Conservation (phyloP, 2,888 invertebrate genomes). For the Electrophaes corylata region DNA sequence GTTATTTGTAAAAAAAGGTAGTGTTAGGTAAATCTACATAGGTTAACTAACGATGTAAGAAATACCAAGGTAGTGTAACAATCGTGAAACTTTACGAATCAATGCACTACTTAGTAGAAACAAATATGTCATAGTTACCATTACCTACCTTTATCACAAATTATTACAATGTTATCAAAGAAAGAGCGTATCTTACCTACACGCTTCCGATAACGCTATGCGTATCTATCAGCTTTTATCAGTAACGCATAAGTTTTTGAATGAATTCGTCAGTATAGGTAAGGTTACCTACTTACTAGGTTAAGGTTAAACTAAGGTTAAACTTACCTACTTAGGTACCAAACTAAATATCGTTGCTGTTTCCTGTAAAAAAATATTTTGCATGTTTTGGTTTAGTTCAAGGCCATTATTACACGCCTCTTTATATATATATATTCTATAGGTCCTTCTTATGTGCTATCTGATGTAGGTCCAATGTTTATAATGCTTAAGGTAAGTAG, state of each 20-base stretch:
- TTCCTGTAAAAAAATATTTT: neutral
- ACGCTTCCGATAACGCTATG: conserved; percentile 22
- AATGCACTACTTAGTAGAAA: conserved; percentile 12
- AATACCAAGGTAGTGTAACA: conserved; percentile 2
- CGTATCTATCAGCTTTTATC: conserved; percentile 17
- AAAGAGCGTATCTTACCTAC: conserved; percentile 22
- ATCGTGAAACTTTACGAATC: conserved; percentile 6
- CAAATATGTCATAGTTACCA: conserved; percentile 8
- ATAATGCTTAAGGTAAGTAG: too few species aligned
- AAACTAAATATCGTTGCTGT: too few species aligned
- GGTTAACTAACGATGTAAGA: too few species aligned
- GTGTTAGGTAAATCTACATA: too few species aligned
- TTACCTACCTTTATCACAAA: conserved; percentile 14
- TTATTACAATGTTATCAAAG: conserved; percentile 19
- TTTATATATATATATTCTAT: too few species aligned
- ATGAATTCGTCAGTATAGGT: conserved; percentile 6
- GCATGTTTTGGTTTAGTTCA: neutral
- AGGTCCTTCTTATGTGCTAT: too few species aligned
- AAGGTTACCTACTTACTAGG: too few species aligned
- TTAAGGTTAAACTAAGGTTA: too few species aligned
- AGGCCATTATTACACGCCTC: neutral
- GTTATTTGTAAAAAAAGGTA: too few species aligned
- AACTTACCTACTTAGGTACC: too few species aligned
- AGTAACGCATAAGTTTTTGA: conserved; percentile 10
- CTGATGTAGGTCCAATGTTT: too few species aligned